Evolutionary conservation across 2,888 invertebrate genomes (phyloP), one percentile per base, ranked within the genome.

Genomic region (Criorhina ranunculi): DNA sequence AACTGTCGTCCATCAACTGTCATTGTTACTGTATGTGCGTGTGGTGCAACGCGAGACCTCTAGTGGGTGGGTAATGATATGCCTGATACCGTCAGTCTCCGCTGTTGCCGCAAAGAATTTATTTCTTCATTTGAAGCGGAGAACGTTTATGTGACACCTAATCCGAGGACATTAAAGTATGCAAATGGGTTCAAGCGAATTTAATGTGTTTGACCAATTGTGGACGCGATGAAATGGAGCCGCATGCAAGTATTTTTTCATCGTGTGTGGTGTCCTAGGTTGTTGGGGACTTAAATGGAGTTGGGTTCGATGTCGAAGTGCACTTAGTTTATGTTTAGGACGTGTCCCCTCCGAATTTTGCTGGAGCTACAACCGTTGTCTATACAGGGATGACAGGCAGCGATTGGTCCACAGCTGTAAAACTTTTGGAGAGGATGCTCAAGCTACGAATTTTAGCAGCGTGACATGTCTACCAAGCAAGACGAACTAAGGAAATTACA

Each of bases 1-100:
- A n/a, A 55, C 40, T 82, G 76, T 42, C 82, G 59, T 80, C 85
- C 40, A 76, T 85, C 85, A 85, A 51, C n/a, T 70, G 70, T 75
- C 70, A 80, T 53, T 64, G 29, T 33, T 35, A 4, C 24, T 24
- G 33, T 17, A 59, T 35, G 57, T n/a, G 49, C 44, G 60, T 77
- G 66, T 29, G 44, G 73, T 60, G 29, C 37, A 62, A 69, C 62
- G 42, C 12, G 37, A 46, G 51, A 81, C 73, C 73, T 55, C 46
- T 67, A 70, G 80, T 85, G 85, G 80, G 85, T 80, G 73, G 72
- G 37, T 72, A 60, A 72, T 60, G 72, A 59, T 73, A 57, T 69
- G 57, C 35, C 46, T 69, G 55, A 17, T 19, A n/a, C 19, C 11
- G 33, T 44, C 15, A 24, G 66, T 33, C 24, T 37, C 51, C n/a